Evolutionary conservation across 2,797 vertebrate species (phyloP).

Genomic region (Enteromius mattozi): DNA sequence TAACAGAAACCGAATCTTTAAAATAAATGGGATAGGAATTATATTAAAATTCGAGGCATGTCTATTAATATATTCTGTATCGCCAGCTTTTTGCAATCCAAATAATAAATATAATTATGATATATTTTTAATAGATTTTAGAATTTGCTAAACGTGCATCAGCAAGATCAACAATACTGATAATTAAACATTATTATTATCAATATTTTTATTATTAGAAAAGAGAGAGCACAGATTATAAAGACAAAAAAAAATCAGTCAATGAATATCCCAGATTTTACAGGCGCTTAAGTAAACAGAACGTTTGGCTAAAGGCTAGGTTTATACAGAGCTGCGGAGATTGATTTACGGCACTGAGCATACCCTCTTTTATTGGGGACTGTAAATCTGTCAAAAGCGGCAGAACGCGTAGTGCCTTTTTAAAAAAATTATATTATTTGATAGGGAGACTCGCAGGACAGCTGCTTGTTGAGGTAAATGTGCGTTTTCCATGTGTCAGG

Average conservation of each 20-base stretch:
- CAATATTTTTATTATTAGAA: neutral
- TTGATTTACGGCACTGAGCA: slow-evolving; percentile 88
- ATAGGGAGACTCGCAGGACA: slow-evolving; percentile 62
- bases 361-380: slow-evolving; percentile 84
- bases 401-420: slow-evolving; percentile 72
- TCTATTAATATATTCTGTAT: neutral
- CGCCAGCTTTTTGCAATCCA: neutral
- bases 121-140: neutral
- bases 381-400: slow-evolving; percentile 90
- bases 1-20: neutral
- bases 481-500: slow-evolving; percentile 27
- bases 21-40: neutral
- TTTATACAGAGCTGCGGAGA: slow-evolving; percentile 81
- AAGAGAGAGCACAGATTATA: neutral
- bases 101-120: neutral
- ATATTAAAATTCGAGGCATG: neutral
- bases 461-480: slow-evolving; percentile 55
- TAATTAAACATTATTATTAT: neutral
- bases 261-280: slow-evolving; percentile 35
- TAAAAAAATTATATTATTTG: slow-evolving; percentile 65
- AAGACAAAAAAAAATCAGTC: slow-evolving; percentile 2
- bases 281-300: slow-evolving; percentile 60
- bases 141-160: neutral
- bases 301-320: slow-evolving; percentile 63
- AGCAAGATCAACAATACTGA: neutral